These are phyloP conservation scores for Romanogobio albipinnatus DNA, from an alignment of 2,113 vertebrate genomes.

Conservation along the genomic window DNA sequence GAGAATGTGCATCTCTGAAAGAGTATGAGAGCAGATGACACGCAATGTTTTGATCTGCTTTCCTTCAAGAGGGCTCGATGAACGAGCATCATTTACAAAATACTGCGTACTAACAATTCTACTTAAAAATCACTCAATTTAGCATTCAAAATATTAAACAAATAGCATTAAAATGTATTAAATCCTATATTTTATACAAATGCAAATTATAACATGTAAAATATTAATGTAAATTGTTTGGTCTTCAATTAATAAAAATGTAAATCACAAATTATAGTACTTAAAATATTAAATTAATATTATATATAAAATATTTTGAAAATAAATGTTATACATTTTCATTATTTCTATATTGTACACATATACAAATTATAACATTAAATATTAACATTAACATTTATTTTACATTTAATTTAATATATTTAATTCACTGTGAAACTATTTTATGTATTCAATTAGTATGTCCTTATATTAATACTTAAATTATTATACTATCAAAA, in stretches of 20 bases:
- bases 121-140: neutral
- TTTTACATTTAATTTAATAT: too few relatives aligned
- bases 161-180: neutral
- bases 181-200: too few relatives aligned
- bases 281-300: neutral
- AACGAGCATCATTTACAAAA: neutral
- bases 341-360: too few relatives aligned
- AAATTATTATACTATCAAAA: neutral
- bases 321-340: too few relatives aligned
- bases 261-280: neutral
- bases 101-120: neutral
- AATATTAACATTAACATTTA: too few relatives aligned
- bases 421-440: too few relatives aligned
- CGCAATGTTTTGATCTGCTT: neutral
- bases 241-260: neutral
- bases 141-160: neutral
- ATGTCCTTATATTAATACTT: too few relatives aligned
- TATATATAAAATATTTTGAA: neutral
- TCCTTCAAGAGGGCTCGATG: neutral
- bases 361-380: too few relatives aligned
- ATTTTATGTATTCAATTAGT: neutral
- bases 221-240: too few relatives aligned
- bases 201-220: too few relatives aligned
- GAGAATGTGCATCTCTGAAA: conserved; percentile 15
- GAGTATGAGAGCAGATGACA: neutral